Base-by-base conservation (phyloP, 1,140 invertebrate species). In the roundworm (Caenorhabditis elegans) region DNA sequence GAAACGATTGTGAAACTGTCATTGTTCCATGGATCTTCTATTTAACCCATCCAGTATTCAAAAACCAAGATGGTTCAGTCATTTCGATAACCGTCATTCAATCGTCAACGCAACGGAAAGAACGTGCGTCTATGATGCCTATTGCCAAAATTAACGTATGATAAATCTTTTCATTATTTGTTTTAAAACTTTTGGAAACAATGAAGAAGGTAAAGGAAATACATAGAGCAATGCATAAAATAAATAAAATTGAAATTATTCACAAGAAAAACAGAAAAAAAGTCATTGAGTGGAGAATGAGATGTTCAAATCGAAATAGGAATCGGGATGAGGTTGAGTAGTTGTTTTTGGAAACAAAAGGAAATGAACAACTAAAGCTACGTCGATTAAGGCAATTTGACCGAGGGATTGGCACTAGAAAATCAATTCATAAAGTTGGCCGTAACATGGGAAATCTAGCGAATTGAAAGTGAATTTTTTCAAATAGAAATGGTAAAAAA, bases 361-460 rank as follows among this genome's bases (percentile, higher is more conserved):
- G 34, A 60, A 15, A n/a, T n/a, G n/a, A n/a, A 17, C 6, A 34
- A 60, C 53, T 60, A 60, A 60, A 60, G 53, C 53, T 60, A 60
- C 19, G 17, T 55, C 2, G 28, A 60, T 60, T 60, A 60, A 60
- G 53, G 53, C 53, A 60, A 34, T 28, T 15, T 34, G 28, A 31
- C 53, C 28, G 28, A 22, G 19, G 26, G 17, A 19, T 60, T 60
- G 53, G 53, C 53, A 60, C 53, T 60, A 60, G 53, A 60, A 60
- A 60, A 60, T 60, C 53, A 60, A 24, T 60, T 60, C 53, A 60
- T 60, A 60, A 34, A 15, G 53, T 60, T 60, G 53, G 53, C 53
- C 28, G 11, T 22, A 53, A 24, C 3, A 26, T n/a, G 24, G 2
- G n/a, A 24, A 53, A 53, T 53, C 11, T 10, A n/a, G 49, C 10